Evolutionary conservation across 1,140 invertebrate genomes (phyloP).

Genomic region (Orius insidiosus): DNA sequence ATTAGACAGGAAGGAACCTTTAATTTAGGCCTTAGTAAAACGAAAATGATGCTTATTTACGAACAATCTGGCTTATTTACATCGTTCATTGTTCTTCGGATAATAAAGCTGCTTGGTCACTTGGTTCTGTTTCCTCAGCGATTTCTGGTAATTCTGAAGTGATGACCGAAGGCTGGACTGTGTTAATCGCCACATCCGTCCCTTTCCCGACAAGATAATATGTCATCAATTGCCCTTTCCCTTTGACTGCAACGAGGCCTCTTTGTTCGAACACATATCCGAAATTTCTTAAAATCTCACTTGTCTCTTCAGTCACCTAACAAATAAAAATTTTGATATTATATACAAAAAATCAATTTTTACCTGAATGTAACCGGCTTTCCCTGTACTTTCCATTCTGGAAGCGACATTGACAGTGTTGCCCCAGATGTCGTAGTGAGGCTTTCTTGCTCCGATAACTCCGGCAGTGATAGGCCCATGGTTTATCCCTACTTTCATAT

Average conservation of each 20-base stretch:
- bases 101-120: slow-evolving; percentile 1
- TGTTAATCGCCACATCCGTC: background rate
- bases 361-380: slow-evolving; percentile 86
- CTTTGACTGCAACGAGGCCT: slow-evolving; percentile 81
- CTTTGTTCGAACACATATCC: slow-evolving; percentile 82
- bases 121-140: slow-evolving; percentile 5
- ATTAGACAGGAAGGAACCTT: no score
- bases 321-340: slow-evolving; percentile 1
- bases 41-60: no score
- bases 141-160: background rate
- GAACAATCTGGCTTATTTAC: no score
- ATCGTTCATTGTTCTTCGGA: background rate
- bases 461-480: slow-evolving; percentile 88
- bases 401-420: slow-evolving; percentile 93
- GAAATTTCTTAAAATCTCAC: slow-evolving; percentile 65
- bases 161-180: background rate
- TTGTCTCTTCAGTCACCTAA: slow-evolving; percentile 84
- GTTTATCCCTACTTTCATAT: slow-evolving; percentile 88
- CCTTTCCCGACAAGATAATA: slow-evolving; percentile 71
- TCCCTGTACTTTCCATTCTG: slow-evolving; percentile 91
- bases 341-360: slow-evolving; percentile 10
- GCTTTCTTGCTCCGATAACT: slow-evolving; percentile 84
- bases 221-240: slow-evolving; percentile 88
- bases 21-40: no score
- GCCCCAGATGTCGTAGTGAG: slow-evolving; percentile 93